Percentiles rank a stretch among this genome's conserved stretches.
Conservation (phyloP, 2,888 invertebrate genomes). For the Drosophila macrospina region DNA sequence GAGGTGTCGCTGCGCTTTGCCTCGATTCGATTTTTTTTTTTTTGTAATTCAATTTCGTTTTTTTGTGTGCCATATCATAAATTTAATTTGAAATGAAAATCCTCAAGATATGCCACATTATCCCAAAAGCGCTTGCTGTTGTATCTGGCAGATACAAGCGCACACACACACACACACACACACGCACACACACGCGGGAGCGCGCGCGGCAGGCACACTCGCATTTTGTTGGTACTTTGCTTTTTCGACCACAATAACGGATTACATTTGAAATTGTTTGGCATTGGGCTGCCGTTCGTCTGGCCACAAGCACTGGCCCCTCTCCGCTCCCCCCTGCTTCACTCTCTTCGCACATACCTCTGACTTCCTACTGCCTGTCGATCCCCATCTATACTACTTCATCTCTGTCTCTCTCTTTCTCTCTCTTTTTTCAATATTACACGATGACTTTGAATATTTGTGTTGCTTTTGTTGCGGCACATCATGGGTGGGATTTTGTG, state of each 20-base stretch:
- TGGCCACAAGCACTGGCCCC: conserved; percentile 35
- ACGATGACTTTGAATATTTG: conserved; percentile 79
- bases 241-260: conserved; percentile 67
- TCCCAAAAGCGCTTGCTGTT: conserved; percentile 39
- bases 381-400: conserved; percentile 3
- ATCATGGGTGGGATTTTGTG: conserved; percentile 81
- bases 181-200: background rate
- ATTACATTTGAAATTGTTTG: conserved; percentile 81
- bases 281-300: conserved; percentile 57
- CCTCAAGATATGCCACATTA: conserved; percentile 71
- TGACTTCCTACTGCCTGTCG: background rate
- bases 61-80: conserved; percentile 78
- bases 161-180: conserved; percentile 14
- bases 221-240: conserved; percentile 29
- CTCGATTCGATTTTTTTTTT: conserved; percentile 14
- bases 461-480: conserved; percentile 49
- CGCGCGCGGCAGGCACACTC: conserved; percentile 5
- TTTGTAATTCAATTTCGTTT: conserved; percentile 52
- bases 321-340: background rate
- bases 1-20: conserved; percentile 62
- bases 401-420: background rate
- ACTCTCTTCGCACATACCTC: background rate
- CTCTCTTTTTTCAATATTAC: conserved; percentile 74
- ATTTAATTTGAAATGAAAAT: conserved; percentile 83
- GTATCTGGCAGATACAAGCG: conserved; percentile 53